Evolutionary conservation across 2,888 invertebrate species (phyloP), one percentile per base, ranked within the genome.

Genomic region (Bugula neritina): DNA sequence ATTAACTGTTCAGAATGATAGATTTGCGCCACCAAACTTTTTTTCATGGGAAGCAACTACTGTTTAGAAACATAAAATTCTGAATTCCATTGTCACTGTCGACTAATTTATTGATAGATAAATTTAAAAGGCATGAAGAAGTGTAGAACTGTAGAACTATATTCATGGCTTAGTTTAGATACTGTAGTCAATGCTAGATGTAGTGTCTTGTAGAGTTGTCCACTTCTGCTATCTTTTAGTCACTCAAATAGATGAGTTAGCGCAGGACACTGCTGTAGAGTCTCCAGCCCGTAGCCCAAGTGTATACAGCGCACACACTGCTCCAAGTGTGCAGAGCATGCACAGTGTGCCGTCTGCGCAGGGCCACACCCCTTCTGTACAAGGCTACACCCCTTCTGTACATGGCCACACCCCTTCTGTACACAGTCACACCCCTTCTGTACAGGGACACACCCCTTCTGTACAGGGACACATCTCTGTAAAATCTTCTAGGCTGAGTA

Each of bases 401-500:
- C n/a, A n/a, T n/a, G n/a, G n/a, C n/a, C n/a, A n/a, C n/a, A n/a
- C n/a, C n/a, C n/a, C n/a, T n/a, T n/a, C n/a, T n/a, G n/a, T 43
- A 17, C 43, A 43, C 17, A 43, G 43, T 43, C 43, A 43, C 5
- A 43, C 43, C 43, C 43, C 43, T 43, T 43, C 43, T 43, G n/a
- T n/a, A n/a, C n/a, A n/a, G n/a, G n/a, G n/a, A n/a, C n/a, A n/a
- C n/a, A n/a, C n/a, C n/a, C n/a, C n/a, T n/a, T n/a, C n/a, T n/a
- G n/a, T 43, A 17, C 43, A 43, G 5, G 17, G 43, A 10, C 43
- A 43, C 5, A 43, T 17, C 43, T 43, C 43, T 43, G 31, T 63
- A 2, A 63, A 31, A 27, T 63, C 63, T 63, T 63, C 63, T 63
- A 63, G 63, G n/a, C 63, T 3, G 2, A 63, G 63, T 31, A 63